Base-by-base conservation (phyloP, 2,113 vertebrate genomes). In the Hippotragus niger region DNA sequence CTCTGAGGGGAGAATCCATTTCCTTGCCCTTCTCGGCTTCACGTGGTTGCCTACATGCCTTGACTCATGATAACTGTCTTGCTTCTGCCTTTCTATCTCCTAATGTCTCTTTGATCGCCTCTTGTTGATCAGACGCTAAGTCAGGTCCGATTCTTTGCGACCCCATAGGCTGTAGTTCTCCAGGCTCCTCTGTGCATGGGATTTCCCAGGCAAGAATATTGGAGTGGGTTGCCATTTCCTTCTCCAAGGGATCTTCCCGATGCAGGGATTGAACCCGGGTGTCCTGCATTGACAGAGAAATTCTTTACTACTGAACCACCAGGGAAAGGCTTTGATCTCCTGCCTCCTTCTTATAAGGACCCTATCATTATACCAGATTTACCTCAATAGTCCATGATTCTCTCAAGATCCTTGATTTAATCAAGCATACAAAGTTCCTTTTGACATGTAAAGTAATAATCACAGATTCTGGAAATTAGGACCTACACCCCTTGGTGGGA, bases 261-360 rank as follows among this genome's bases (percentile, higher is more conserved):
- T 40, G n/a, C 67, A 71, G 5, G n/a, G 67, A 36, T 71, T 19
- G 0, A 71, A 23, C 67, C n/a, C 1, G 0, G 19, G 33, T 40
- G 9, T 36, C n/a, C 67, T 71, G n/a, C 67, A 23, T 3, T 71
- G n/a, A 36, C 67, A 71, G 64, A 2, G n/a, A 71, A 36, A 23
- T 36, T 71, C 67, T 36, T 71, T 12, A 71, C 67, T 23, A 71
- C 67, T 71, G n/a, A 71, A 71, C 10, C 16, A 71, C 67, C 64
- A 71, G n/a, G n/a, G n/a, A 67, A 36, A 71, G 4, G 9, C 33
- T 64, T 36, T 85, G 11, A 47, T 78, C 3, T 74, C 9, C 2
- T 74, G 16, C 58, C 2, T 87, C 7, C 19, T 80, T 84, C 36
- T 88, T 74, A 17, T 27, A 27, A 90, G 60, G 19, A 55, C 8